Evolutionary conservation across 2,888 invertebrate genomes (phyloP), one percentile per base, ranked within the genome.

Genomic region (Xestia sexstrigata): DNA sequence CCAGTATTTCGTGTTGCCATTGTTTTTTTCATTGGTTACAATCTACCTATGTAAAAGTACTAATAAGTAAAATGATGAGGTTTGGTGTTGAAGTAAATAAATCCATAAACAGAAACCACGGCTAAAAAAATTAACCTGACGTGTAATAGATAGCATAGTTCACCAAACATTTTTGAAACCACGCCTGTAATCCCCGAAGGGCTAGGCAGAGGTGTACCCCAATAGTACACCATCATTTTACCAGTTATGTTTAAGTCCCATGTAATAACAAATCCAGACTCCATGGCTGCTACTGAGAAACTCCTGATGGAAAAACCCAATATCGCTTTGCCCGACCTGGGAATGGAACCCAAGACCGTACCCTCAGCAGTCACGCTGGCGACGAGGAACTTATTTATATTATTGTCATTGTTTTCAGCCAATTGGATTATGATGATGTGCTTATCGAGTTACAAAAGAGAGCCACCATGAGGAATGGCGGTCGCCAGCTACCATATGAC

Each of bases 401-500:
- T 5, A 62, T 62, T n/a, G 13, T 26, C 13, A 20, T 63, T 26
- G 15, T 82, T 89, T 92, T 55, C 83, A 96, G 95, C 30, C 89
- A 92, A 17, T 89, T 95, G 9, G 94, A 94, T 58, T 80, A 90
- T 11, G 96, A 96, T 81, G 95, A 95, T 55, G 66, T 85, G n/a
- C 76, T 88, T 0, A 93, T 95, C 15, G 92, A 93, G 60, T 79
- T 87, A 2, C 82, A 82, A 26, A 77, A 47, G 17, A 58, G 6
- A 47, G 42, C 39, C 6, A 58, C 67, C 9, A 42, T 42, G 52
- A 91, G 91, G 45, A 92, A 92, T 63, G 93, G 90, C 35, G 91
- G 89, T 8, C 81, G 68, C 9, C 67, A 74, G 39, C 92, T 97
- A 66, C 94, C 95, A 2, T 95, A 94, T 74, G 94, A 96, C 83